Evolutionary conservation across 2,888 invertebrate species (phyloP).

Genomic region (Amiota minor): DNA sequence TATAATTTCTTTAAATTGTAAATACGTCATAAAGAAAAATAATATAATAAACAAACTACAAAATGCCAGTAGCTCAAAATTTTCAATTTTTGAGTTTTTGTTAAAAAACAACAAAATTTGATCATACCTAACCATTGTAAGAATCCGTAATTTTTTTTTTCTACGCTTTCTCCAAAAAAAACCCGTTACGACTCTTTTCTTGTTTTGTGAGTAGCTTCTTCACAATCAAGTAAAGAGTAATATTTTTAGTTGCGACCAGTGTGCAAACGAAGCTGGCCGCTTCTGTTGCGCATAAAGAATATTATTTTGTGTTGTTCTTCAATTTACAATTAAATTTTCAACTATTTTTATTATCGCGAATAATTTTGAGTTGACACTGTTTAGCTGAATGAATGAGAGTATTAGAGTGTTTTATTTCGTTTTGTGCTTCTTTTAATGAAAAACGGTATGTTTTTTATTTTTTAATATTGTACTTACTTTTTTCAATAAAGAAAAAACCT

Average conservation of each 20-base stretch:
- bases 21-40: no score
- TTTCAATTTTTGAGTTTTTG: no score
- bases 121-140: not conserved
- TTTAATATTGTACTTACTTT: no score
- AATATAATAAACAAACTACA: no score
- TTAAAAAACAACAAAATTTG: no score
- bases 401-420: not conserved
- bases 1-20: no score
- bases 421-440: no score
- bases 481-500: not conserved
- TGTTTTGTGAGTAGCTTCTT: conserved; percentile 6
- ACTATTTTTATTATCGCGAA: not conserved
- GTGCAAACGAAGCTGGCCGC: not conserved
- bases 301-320: not conserved
- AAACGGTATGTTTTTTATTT: no score
- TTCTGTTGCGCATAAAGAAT: not conserved
- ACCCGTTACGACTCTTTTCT: not conserved
- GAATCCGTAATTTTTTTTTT: not conserved
- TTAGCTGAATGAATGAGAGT: not conserved
- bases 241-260: not conserved
- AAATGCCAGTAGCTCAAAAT: no score
- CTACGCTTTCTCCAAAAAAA: not conserved
- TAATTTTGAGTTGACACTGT: no score
- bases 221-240: not conserved
- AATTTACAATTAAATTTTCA: not conserved